Percentiles rank a stretch among this genome's conserved stretches.
Evolutionary conservation across 1,140 invertebrate genomes (phyloP).

Genomic region (Drosophila quadrilineata): DNA sequence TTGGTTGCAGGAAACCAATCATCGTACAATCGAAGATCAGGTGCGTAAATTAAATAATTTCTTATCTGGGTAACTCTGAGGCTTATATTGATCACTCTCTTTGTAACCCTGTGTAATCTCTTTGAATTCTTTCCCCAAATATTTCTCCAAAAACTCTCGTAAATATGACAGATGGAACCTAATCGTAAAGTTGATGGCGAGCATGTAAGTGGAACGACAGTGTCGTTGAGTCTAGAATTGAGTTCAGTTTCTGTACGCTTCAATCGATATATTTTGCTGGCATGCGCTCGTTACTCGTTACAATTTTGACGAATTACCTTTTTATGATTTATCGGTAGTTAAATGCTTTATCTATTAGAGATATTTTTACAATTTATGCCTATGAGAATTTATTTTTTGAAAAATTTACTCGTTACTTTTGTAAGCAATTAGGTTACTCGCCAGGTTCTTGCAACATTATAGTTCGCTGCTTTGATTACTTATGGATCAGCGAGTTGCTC

Average conservation of each 20-base stretch:
- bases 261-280: too few relatives aligned
- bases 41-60: conserved; percentile 82
- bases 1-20: conserved; percentile 97
- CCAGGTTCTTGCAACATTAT: background rate
- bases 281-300: too few relatives aligned
- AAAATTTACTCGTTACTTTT: background rate
- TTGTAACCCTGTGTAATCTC: conserved; percentile 20
- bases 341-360: background rate
- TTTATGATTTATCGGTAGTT: background rate
- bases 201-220: conserved; percentile 84
- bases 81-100: conserved; percentile 27
- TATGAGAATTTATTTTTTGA: background rate
- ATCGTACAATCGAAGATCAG: conserved; percentile 98
- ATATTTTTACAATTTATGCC: background rate
- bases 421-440: background rate
- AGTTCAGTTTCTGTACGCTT: too few relatives aligned
- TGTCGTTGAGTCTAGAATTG: too few relatives aligned
- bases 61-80: background rate
- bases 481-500: too few relatives aligned
- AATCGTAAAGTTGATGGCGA: conserved; percentile 88
- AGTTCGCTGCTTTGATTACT: background rate
- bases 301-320: background rate
- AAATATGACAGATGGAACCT: conserved; percentile 85
- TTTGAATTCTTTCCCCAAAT: conserved; percentile 23
- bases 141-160: conserved; percentile 23